Evolutionary conservation across 1,140 invertebrate genomes (phyloP), one percentile per base, ranked within the genome.

Genomic region (Asbolus verrucosus): DNA sequence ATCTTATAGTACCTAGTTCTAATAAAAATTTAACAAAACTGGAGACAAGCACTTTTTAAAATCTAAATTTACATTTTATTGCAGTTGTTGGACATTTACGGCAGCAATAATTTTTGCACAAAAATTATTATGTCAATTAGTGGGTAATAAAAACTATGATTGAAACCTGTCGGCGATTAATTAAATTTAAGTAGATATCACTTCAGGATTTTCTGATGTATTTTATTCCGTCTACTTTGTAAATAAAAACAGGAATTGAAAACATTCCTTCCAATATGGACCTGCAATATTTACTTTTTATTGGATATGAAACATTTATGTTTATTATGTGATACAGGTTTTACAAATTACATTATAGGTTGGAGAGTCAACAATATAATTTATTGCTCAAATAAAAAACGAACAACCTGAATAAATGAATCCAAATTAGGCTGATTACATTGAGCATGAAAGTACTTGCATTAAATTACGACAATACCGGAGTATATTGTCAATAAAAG

Each of bases 321-420:
- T 54, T 54, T 54, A 54, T 54, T 54, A 54, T 54, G 46, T 54
- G 24, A 67, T 67, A 67, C 65, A 46, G 65, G 65, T 67, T 67
- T 54, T 59, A 67, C 65, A 67, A 67, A 67, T 67, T 33, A 67
- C 31, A 36, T 38, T 67, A 54, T 54, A 46, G 33, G 65, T 54
- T 31, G 31, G 33, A 59, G 27, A 65, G 36, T 65, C 39, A 33
- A 33, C 46, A 27, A 67, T 31, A 67, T 67, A 54, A 67, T 33
- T 54, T 38, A 38, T 27, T 16, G 9, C 6, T 31, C 18, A 63
- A 63, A 63, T 38, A 41, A 63, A 63, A 63, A 63, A 63, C 5
- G 13, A 31, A 63, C 61, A 63, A 38, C 39, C 61, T 41, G 61
- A 63, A 63, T 63, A 63, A 63, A 63, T 63, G 36, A 36, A 63